Base-by-base conservation (phyloP, 2,888 invertebrate species). In the Phaonia tiefii region DNA sequence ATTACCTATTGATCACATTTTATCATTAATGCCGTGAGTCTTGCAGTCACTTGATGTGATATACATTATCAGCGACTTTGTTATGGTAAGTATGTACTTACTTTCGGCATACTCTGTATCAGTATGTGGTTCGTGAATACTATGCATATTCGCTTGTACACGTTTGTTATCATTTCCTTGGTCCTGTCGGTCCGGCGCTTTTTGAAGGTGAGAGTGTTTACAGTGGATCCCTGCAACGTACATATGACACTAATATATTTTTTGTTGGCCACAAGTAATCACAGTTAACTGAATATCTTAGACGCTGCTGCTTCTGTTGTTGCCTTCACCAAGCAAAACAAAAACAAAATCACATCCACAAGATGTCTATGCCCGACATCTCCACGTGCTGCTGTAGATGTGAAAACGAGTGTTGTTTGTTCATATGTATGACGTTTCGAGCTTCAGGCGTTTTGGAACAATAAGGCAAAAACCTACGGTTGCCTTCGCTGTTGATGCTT, bases 371-470 rank as follows among this genome's bases (percentile, higher is more conserved):
- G 10, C 31, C 8, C 31, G 31, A 3, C 8, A 31, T 31, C 31
- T 31, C 31, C 31, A 31, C 31, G 31, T 31, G 8, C 39, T 66
- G 17, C 39, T 51, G 20, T 49, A 17, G 1, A 15, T 46, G 17
- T 15, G 46, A n/a, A n/a, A n/a, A n/a, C n/a, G n/a, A n/a, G n/a
- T n/a, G n/a, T n/a, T n/a, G n/a, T n/a, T n/a, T n/a, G n/a, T n/a
- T n/a, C n/a, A n/a, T 15, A 1, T 46, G 15, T 46, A 15, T 46
- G 49, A 2, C 49, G 20, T 49, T 49, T 39, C 67, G 54, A 13
- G 46, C 80, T 69, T 46, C 31, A 39, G 80, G 75, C 56, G 22
- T 69, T 65, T 72, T 56, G 58, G 65, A 75, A 80, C 72, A 67
- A 80, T 31, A 31, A 31, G 31, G 31, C 67, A 80, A 80, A 71